Evolutionary conservation across 2,888 invertebrate genomes (phyloP).

Genomic region (Tryphoninae sp.): DNA sequence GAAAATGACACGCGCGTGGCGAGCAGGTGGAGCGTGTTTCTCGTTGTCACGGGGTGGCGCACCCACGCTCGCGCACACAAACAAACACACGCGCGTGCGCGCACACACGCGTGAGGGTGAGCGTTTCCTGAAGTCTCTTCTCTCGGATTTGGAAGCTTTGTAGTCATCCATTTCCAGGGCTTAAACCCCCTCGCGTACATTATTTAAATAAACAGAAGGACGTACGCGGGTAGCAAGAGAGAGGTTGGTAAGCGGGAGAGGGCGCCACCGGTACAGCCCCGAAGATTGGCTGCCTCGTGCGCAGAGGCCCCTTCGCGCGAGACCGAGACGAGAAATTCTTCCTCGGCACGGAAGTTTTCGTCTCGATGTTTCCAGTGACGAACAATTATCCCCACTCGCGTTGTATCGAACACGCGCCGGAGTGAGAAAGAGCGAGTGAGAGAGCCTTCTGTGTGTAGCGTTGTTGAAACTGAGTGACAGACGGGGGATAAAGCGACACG

Average conservation of each 20-base stretch:
- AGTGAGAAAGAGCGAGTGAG: neutral
- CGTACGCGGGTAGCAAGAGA: conserved; percentile 42
- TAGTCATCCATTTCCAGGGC: conserved; percentile 78
- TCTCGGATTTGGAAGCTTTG: conserved; percentile 78
- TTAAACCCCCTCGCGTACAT: conserved; percentile 72
- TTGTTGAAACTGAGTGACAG: conserved; percentile 62
- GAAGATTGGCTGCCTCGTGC: conserved; percentile 74
- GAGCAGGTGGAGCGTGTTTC: conserved; percentile 65
- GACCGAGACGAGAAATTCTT: conserved; percentile 39
- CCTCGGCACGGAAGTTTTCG: conserved; percentile 48
- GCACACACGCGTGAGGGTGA: conserved; percentile 22
- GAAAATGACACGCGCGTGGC: conserved; percentile 38
- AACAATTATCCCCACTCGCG: conserved; percentile 78
- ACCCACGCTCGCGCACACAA: too few relatives aligned
- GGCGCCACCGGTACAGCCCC: conserved; percentile 35
- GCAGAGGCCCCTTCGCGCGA: conserved; percentile 38
- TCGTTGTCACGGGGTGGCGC: conserved; percentile 48
- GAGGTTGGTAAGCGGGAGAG: conserved; percentile 65
- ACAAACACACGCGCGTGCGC: too few relatives aligned
- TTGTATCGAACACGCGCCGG: conserved; percentile 53
- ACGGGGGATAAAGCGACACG: conserved; percentile 64
- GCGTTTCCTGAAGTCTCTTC: conserved; percentile 60
- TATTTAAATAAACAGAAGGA: conserved; percentile 81
- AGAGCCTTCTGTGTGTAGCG: conserved; percentile 16
- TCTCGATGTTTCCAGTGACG: conserved; percentile 75